Evolutionary conservation across 2,888 invertebrate genomes (phyloP), one percentile per base, ranked within the genome.

Genomic region (Calephelis perditalis): DNA sequence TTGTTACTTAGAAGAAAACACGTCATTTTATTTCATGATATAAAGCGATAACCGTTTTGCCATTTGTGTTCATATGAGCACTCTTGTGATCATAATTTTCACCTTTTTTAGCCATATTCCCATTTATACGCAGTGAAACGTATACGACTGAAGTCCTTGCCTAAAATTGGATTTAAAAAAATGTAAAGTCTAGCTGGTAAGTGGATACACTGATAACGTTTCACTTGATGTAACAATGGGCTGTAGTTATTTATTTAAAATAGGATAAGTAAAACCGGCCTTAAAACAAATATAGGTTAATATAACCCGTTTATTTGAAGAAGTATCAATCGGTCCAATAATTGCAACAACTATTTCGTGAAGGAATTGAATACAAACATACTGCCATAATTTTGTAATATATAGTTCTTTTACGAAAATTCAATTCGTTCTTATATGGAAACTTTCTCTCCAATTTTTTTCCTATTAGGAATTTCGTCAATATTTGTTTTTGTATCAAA

Each of bases 231-330:
- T 63, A 46, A 15, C 11, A 63, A 64, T 57, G 46, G 70, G 70
- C 74, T 73, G 73, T 67, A 67, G 65, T 62, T 73, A 71, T 77
- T 74, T 77, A 79, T 77, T 83, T 83, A 75, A 75, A 77, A 82
- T 87, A 87, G 86, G 75, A 74, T 88, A 89, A 85, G 84, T 82
- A 82, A 83, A 84, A 78, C 88, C 84, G 84, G 86, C 86, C 89
- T 86, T 86, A 85, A 65, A 63, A 78, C 74, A 76, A 74, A 70
- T 79, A 65, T 82, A 78, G 77, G 74, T 75, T 78, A 77, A 77
- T 72, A 67, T 73, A 56, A 62, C 46, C 61, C 52, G 45, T 77
- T 68, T 72, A 70, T 70, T 67, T 64, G 61, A 62, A 62, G 63
- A 64, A 47, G 64, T 66, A 65, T 70, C 68, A 73, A 67, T 70